Percentiles rank a stretch among this genome's conserved stretches.
These are phyloP conservation scores for Limosa lapponica DNA, from an alignment of 2,797 vertebrate genomes.

Conservation along the genomic window DNA sequence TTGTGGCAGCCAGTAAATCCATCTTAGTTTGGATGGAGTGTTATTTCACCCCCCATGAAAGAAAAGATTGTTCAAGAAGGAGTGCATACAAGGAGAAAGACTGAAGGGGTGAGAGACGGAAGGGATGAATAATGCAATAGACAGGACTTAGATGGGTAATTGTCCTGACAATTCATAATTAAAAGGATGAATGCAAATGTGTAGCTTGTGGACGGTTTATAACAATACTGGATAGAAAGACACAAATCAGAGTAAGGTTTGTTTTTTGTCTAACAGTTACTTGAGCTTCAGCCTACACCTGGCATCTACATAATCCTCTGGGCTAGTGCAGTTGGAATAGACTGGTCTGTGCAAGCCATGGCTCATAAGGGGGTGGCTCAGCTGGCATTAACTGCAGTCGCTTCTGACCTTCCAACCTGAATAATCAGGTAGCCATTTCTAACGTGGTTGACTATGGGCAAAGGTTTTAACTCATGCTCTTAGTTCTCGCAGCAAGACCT, in stretches of 20 bases:
- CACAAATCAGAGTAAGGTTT: background rate
- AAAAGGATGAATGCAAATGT: background rate
- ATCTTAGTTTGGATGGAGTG: background rate
- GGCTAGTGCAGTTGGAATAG: background rate
- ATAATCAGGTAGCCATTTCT: background rate
- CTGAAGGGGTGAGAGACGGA: background rate
- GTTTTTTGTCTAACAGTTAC: background rate
- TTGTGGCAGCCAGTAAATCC: background rate
- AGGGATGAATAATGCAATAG: background rate
- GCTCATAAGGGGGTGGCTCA: background rate
- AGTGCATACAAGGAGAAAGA: background rate
- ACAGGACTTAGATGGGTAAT: background rate
- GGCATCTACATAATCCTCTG: background rate
- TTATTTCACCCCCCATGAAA: background rate
- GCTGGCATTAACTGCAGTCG: background rate
- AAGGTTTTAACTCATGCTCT: background rate
- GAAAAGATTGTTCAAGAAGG: background rate
- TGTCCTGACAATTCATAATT: background rate
- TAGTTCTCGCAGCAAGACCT: background rate
- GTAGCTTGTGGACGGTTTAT: background rate
- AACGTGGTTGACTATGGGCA: background rate
- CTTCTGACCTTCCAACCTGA: background rate
- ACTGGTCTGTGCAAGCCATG: background rate
- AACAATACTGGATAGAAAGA: background rate
- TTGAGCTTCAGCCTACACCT: background rate